These are phyloP conservation scores for Fistularia tabacaria DNA, from an alignment of 2,797 vertebrate genomes.

Conservation along the genomic window DNA sequence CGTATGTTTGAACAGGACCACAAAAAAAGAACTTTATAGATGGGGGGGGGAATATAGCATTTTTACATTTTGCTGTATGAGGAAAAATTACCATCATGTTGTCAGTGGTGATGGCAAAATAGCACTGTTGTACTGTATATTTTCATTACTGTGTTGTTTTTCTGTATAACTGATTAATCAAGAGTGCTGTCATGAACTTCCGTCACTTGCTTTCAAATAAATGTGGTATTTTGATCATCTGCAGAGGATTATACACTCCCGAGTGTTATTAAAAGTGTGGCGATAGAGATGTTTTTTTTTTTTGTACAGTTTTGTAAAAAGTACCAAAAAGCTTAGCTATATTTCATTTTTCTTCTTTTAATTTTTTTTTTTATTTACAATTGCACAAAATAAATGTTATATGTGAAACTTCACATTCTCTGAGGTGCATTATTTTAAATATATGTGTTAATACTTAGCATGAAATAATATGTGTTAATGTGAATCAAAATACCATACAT, in stretches of 20 bases:
- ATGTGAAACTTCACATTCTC: conserved; percentile 1
- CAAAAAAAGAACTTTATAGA: conserved; percentile 7
- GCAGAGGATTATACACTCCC: conserved; percentile 10
- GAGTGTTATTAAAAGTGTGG: no score
- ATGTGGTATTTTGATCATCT: conserved; percentile 29
- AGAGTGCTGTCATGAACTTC: background rate
- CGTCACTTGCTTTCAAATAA: conserved; percentile 16
- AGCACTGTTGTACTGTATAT: conserved; percentile 20
- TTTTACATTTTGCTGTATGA: conserved; percentile 1
- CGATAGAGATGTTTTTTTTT: background rate
- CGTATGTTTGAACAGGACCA: conserved; percentile 68
- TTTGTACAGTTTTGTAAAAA: conserved; percentile 65
- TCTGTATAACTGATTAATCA: conserved; percentile 6
- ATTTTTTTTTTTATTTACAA: conserved; percentile 25
- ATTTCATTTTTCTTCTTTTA: conserved; percentile 10
- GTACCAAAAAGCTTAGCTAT: conserved; percentile 3
- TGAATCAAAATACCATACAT: no score
- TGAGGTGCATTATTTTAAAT: background rate
- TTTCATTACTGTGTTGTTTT: conserved; percentile 4
- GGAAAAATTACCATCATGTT: background rate
- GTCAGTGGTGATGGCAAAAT: conserved; percentile 5
- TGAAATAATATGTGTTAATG: no score
- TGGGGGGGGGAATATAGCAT: background rate
- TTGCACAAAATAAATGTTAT: conserved; percentile 42
- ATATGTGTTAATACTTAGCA: no score